Percentiles rank a stretch among this genome's conserved stretches.
These are phyloP conservation scores for Hyaena hyaena DNA, from an alignment of 2,113 vertebrate species.

Conservation along the genomic window DNA sequence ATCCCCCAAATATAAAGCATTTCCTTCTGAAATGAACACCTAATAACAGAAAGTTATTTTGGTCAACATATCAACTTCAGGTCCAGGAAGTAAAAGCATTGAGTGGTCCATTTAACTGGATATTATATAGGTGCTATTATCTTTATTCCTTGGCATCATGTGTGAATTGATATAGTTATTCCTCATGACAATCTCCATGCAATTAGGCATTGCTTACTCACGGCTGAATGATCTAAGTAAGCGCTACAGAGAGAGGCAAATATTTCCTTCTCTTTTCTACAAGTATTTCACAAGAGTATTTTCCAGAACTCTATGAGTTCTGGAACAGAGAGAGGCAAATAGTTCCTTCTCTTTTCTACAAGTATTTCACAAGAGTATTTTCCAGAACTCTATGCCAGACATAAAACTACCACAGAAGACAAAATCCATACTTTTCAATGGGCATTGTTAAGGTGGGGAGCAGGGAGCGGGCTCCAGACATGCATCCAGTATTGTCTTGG, in stretches of 20 bases:
- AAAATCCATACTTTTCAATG: neutral
- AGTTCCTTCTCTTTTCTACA: neutral
- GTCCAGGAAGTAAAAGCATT: neutral
- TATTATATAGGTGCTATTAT: neutral
- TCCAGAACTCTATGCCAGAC: neutral
- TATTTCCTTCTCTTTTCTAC: neutral
- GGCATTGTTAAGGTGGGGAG: neutral
- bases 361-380: neutral
- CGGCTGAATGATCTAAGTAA: neutral
- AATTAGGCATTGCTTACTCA: slow-evolving; percentile 20
- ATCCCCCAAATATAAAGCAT: neutral
- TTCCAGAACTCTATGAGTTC: neutral
- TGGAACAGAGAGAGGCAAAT: neutral
- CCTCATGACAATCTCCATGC: neutral
- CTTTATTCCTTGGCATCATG: neutral
- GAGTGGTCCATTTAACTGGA: slow-evolving; percentile 13
- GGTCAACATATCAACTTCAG: neutral
- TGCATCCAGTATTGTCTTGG: neutral
- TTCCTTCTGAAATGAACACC: slow-evolving; percentile 13
- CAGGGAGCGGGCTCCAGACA: neutral
- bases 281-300: neutral
- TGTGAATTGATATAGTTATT: slow-evolving; percentile 32
- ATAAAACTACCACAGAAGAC: neutral
- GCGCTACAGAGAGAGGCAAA: neutral
- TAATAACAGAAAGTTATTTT: slow-evolving; percentile 1